phyloP scores from a whole-genome alignment of 2,113 vertebrate species.

The Raja brachyura region DNA sequence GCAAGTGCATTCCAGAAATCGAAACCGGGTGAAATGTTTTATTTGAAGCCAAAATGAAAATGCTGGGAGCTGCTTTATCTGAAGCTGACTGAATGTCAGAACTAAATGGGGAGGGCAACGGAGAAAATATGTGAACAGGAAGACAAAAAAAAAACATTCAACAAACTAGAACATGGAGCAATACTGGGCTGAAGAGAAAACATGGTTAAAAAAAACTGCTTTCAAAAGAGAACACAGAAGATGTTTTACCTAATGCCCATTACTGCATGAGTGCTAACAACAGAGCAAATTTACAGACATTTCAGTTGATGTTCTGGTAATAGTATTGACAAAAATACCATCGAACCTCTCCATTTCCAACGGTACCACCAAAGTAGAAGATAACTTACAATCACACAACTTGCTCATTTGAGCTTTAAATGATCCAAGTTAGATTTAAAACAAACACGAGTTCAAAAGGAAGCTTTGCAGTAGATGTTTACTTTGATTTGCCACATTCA shows the following conservation, averaged over 20 bases:
- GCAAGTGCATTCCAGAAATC: not conserved
- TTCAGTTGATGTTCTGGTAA: not conserved
- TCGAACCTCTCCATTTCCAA: not conserved
- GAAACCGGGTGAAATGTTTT: not conserved
- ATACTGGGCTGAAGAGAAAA: not conserved
- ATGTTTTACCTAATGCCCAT: slow-evolving; percentile 1
- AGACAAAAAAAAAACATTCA: not conserved
- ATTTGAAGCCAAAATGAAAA: not conserved
- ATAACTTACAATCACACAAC: slow-evolving; percentile 20
- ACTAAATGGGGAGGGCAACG: not conserved
- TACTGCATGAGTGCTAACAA: not conserved
- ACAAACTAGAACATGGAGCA: not conserved
- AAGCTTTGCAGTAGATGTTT: slow-evolving; percentile 29
- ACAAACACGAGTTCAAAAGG: not conserved
- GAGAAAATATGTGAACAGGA: not conserved
- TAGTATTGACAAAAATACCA: not conserved
- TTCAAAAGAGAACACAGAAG: not conserved
- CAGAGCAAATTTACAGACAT: not conserved
- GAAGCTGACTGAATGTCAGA: not conserved
- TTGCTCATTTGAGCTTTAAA: slow-evolving; percentile 7
- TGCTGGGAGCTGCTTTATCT: not conserved
- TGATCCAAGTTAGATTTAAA: slow-evolving; percentile 28
- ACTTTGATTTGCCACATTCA: slow-evolving; percentile 35
- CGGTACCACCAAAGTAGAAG: slow-evolving; percentile 7
- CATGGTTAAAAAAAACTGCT: not conserved